Evolutionary conservation across 1,140 invertebrate species (phyloP).

Genomic region (Cotesia chilonis): DNA sequence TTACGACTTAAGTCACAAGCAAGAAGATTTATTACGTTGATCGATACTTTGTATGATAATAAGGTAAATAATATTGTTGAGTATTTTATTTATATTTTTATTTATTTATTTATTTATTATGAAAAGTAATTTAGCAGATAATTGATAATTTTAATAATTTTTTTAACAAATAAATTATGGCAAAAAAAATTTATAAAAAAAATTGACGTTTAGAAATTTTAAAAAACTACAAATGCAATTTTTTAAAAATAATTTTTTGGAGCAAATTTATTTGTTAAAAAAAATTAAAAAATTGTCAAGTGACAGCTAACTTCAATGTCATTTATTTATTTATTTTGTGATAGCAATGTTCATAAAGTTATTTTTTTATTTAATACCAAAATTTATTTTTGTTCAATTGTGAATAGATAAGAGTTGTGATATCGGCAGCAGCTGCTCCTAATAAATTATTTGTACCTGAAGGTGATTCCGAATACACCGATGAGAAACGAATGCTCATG

Average conservation of each 20-base stretch:
- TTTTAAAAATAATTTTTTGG: too few relatives aligned
- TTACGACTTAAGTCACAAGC: conserved; percentile 82
- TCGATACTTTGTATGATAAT: conserved; percentile 97
- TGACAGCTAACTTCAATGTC: too few relatives aligned
- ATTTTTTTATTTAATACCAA: not conserved
- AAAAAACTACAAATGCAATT: too few relatives aligned
- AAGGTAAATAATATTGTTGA: conserved; percentile 68
- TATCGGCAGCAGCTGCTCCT: conserved; percentile 80
- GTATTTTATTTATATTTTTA: not conserved
- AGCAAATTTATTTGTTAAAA: too few relatives aligned
- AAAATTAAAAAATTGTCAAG: too few relatives aligned
- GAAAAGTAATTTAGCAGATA: too few relatives aligned
- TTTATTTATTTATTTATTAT: too few relatives aligned
- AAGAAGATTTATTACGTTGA: conserved; percentile 94
- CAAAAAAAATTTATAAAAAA: too few relatives aligned
- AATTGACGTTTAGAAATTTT: too few relatives aligned
- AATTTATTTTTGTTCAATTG: not conserved
- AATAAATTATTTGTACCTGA: conserved; percentile 79
- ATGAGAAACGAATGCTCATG: conserved; percentile 88
- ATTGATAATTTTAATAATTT: too few relatives aligned
- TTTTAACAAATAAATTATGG: too few relatives aligned
- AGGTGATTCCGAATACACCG: conserved; percentile 66
- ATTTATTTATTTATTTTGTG: not conserved
- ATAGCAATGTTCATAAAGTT: not conserved
- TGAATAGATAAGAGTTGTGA: conserved; percentile 77